Conservation (phyloP, 2,113 vertebrate species). For the Myotis yumanensis region DNA sequence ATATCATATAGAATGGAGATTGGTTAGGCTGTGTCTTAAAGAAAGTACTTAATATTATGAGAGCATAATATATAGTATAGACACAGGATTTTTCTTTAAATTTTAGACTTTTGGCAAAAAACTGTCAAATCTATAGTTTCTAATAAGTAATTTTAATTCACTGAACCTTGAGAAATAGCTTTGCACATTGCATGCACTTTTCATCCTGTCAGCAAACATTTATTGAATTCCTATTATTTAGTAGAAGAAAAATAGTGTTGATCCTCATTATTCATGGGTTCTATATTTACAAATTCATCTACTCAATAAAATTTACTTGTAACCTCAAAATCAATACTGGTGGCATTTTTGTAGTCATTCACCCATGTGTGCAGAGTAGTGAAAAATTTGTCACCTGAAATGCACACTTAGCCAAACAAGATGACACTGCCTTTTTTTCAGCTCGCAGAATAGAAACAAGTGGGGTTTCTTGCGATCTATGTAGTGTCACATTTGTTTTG, state of each 20-base stretch:
- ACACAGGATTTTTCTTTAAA: background rate
- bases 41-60: background rate
- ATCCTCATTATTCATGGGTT: background rate
- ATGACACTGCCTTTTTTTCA: background rate
- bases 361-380: background rate
- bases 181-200: background rate
- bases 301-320: background rate
- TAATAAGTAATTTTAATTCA: constrained; percentile 25
- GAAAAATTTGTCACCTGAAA: background rate
- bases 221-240: constrained; percentile 7
- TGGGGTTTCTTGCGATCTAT: background rate
- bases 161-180: background rate
- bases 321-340: background rate
- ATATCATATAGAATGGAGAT: background rate
- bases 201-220: background rate
- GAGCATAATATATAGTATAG: background rate
- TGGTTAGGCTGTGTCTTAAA: background rate
- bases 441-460: background rate
- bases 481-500: background rate
- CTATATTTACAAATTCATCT: background rate
- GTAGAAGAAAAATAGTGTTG: background rate
- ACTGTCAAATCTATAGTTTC: background rate
- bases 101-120: background rate
- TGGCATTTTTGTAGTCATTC: background rate
- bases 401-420: background rate